These are phyloP conservation scores for Acestrorhynchus altus DNA, from an alignment of 2,797 vertebrate genomes.

Conservation along the genomic window DNA sequence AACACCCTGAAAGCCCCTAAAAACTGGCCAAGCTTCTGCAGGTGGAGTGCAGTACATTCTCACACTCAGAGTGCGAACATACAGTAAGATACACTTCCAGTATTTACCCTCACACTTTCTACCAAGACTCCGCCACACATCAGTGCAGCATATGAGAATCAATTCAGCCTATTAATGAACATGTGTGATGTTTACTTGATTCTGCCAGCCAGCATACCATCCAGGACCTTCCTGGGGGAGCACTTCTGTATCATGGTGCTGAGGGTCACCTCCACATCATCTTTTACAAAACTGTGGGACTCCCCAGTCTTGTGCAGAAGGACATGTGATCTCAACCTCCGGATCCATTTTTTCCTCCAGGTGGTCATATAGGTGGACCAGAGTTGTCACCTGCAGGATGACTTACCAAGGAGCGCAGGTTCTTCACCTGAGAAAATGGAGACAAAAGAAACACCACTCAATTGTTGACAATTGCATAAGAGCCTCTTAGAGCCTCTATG, in stretches of 20 bases:
- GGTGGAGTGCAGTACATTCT: conserved; percentile 77
- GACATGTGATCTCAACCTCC: background rate
- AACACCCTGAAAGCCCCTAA: conserved; percentile 73
- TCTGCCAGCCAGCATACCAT: background rate
- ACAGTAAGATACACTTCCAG: background rate
- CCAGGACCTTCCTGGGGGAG: background rate
- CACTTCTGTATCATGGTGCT: background rate
- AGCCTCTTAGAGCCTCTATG: too few species aligned
- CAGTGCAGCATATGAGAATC: too few species aligned
- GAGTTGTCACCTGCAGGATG: background rate
- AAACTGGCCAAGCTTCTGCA: conserved; percentile 67
- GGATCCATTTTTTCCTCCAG: background rate
- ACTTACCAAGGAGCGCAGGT: background rate
- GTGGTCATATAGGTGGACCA: background rate
- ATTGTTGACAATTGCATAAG: too few species aligned
- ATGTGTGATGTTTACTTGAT: background rate
- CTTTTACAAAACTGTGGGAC: background rate
- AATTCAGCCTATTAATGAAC: too few species aligned
- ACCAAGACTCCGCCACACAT: too few species aligned
- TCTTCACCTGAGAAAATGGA: background rate
- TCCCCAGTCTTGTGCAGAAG: background rate
- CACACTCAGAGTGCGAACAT: conserved; percentile 62
- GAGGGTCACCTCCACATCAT: background rate
- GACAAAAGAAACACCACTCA: background rate
- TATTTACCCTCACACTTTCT: background rate